Conservation (phyloP, 1,140 invertebrate species). For the Sycophila sp. region DNA sequence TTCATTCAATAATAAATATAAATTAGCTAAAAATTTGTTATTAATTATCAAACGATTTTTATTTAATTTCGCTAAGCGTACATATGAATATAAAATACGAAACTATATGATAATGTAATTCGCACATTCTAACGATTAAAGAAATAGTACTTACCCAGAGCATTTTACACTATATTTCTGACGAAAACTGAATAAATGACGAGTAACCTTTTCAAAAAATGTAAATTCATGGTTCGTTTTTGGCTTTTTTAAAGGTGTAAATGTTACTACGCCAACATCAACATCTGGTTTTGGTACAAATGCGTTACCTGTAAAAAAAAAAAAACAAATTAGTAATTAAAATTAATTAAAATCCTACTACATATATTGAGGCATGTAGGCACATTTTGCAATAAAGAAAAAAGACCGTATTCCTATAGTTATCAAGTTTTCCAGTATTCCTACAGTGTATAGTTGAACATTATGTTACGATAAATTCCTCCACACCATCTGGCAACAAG, state of each 20-base stretch:
- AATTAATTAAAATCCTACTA: not conserved
- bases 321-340: not conserved
- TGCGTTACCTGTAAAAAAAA: slow-evolving; percentile 69
- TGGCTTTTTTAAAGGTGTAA: slow-evolving; percentile 83
- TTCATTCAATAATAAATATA: too few species aligned
- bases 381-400: too few species aligned
- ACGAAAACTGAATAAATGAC: slow-evolving; percentile 87
- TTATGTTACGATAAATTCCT: too few species aligned
- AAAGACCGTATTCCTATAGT: too few species aligned
- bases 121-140: not conserved
- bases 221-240: slow-evolving; percentile 79
- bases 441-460: too few species aligned
- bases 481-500: too few species aligned
- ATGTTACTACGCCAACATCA: slow-evolving; percentile 93
- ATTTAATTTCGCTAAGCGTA: not conserved
- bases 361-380: too few species aligned
- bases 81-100: not conserved
- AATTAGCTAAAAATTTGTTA: too few species aligned
- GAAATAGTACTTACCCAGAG: slow-evolving; percentile 63
- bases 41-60: slow-evolving; percentile 7
- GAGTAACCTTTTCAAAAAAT: slow-evolving; percentile 89
- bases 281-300: slow-evolving; percentile 96
- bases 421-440: too few species aligned
- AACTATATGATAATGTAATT: not conserved
- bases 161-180: slow-evolving; percentile 84